Conservation (phyloP, 1,140 invertebrate species). For the Triops cancriformis region DNA sequence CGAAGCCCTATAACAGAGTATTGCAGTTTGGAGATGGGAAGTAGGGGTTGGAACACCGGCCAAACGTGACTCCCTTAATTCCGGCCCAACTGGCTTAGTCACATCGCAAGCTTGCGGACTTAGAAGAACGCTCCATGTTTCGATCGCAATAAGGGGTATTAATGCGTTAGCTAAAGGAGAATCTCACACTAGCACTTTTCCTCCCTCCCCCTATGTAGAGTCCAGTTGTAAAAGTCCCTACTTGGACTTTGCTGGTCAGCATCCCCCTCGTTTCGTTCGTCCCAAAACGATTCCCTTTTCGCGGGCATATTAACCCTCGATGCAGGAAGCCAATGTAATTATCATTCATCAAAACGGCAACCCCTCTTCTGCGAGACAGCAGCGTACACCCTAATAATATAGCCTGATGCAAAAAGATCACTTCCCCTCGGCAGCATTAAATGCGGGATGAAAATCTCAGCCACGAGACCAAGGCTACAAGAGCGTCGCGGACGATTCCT, state of each 20-base stretch:
- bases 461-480: background rate
- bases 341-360: background rate
- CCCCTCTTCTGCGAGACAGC: background rate
- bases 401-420: constrained; percentile 2
- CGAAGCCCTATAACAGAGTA: too few relatives aligned
- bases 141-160: constrained; percentile 1
- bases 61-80: background rate
- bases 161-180: background rate
- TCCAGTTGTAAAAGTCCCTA: background rate
- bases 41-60: background rate
- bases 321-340: background rate
- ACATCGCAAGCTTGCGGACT: background rate
- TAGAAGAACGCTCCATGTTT: background rate
- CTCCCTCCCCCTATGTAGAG: background rate
- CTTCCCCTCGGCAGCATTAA: background rate
- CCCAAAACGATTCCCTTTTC: background rate
- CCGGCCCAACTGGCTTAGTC: background rate
- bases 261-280: background rate
- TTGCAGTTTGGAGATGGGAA: background rate
- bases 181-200: background rate
- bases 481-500: background rate
- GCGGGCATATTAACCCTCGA: background rate
- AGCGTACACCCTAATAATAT: constrained; percentile 7
- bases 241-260: background rate
- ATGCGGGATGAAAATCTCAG: background rate